Conservation (phyloP, 2,888 invertebrate genomes). For the Tanytarsus gracilentus region DNA sequence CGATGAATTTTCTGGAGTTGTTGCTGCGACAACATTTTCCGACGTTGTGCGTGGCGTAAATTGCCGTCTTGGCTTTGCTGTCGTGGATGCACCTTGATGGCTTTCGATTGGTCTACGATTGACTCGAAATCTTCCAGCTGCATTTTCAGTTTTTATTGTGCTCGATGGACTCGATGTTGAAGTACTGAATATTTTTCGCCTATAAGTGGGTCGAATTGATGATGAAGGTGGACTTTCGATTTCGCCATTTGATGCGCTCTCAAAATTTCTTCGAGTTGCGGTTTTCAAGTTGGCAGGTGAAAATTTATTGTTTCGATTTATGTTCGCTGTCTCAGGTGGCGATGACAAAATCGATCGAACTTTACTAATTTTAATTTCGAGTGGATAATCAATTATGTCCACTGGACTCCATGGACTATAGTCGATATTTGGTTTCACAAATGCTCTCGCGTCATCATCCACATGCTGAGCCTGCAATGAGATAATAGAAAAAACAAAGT, state of each 20-base stretch:
- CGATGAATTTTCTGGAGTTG: background rate
- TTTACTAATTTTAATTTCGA: constrained; percentile 13
- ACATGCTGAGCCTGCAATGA: background rate
- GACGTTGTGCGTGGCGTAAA: constrained; percentile 10
- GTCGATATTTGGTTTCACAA: constrained; percentile 13
- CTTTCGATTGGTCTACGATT: no score
- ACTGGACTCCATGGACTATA: constrained; percentile 23
- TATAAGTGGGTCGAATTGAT: background rate
- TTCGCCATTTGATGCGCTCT: background rate
- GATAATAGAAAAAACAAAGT: background rate
- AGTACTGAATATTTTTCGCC: background rate
- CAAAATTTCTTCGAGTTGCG: constrained; percentile 14
- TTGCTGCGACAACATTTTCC: background rate
- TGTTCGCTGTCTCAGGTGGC: background rate
- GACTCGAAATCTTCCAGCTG: background rate
- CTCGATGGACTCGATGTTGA: background rate
- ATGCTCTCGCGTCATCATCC: background rate
- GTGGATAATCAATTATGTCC: background rate
- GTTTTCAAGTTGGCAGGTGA: background rate
- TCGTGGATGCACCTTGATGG: background rate
- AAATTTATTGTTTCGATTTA: background rate
- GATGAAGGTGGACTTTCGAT: background rate
- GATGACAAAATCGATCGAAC: constrained; percentile 14
- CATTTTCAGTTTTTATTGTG: background rate
- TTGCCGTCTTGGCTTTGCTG: constrained; percentile 6